Base-by-base conservation (phyloP, 2,888 invertebrate species). In the Plutella xylostella region DNA sequence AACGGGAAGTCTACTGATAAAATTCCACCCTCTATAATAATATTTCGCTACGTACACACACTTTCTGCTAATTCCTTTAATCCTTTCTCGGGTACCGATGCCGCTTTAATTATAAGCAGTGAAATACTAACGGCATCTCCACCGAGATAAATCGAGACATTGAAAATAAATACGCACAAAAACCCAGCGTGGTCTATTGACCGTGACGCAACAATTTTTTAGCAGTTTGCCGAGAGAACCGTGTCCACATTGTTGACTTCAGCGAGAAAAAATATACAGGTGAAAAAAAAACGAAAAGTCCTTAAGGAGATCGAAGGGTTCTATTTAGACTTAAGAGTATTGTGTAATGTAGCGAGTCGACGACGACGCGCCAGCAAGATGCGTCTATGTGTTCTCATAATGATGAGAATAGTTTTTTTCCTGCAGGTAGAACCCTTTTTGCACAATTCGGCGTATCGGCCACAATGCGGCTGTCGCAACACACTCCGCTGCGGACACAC, bases 151-250 rank as follows among this genome's bases (percentile, higher is more conserved):
- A 45, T 50, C 45, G 54, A 54, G 48, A 48, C n/a, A 52, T 45
- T 45, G 45, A 49, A 58, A 69, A 74, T n/a, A 77, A 77, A 66
- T 56, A 39, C 28, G 48, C 46, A 67, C 62, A 77, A 77, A 77
- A 76, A 71, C 66, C 45, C 51, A 60, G 65, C 73, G 59, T 66
- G 64, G 52, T 70, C 72, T 79, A 79, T 80, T 82, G 79, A 79
- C 79, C 78, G 65, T 82, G 79, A 80, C 76, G 80, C 73, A 82
- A 80, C 72, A 66, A 83, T 79, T 83, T 80, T 82, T 80, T 79
- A 76, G 72, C 70, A 76, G 74, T 77, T 78, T 74, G 70, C 68
- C 66, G 68, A 64, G 57, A 70, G 70, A 68, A 65, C 69, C 68
- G 75, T 75, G 73, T 73, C 75, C 72, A 71, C 71, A 79, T 80